These are phyloP conservation scores for Arrhopalites spinosus DNA, from an alignment of 2,888 invertebrate genomes.

Conservation along the genomic window DNA sequence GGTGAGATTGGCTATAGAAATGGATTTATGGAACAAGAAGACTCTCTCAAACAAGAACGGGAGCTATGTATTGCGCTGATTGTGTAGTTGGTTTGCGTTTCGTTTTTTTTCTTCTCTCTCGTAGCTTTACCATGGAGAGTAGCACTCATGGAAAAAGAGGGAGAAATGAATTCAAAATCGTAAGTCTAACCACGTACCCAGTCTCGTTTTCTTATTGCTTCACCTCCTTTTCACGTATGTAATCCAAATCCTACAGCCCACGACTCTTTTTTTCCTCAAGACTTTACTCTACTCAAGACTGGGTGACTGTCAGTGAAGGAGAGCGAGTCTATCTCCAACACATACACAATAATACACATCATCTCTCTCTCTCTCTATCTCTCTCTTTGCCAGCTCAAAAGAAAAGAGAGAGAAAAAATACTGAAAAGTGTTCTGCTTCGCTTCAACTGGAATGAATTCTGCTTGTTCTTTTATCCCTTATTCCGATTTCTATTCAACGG, in stretches of 20 bases:
- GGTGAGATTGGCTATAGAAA: slow-evolving; percentile 20
- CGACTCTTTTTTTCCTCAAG: slow-evolving; percentile 21
- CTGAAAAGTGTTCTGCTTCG: slow-evolving; percentile 9
- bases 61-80: not conserved
- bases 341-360: not conserved
- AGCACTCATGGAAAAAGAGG: not conserved
- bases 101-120: not conserved
- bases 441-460: slow-evolving; percentile 19
- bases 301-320: not conserved
- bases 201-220: slow-evolving; percentile 47
- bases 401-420: not conserved
- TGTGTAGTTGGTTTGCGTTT: slow-evolving; percentile 13
- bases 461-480: slow-evolving; percentile 1
- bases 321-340: not conserved
- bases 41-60: not conserved
- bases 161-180: slow-evolving; percentile 14
- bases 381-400: not conserved
- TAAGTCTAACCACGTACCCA: slow-evolving; percentile 42
- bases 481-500: no score
- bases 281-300: no score
- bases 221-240: slow-evolving; percentile 47
- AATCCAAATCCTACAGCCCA: slow-evolving; percentile 41
- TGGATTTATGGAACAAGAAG: slow-evolving; percentile 22
- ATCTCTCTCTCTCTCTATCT: no score
- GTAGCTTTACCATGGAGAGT: not conserved